Evolutionary conservation across 2,888 invertebrate genomes (phyloP).

Genomic region (Tipula lateralis): DNA sequence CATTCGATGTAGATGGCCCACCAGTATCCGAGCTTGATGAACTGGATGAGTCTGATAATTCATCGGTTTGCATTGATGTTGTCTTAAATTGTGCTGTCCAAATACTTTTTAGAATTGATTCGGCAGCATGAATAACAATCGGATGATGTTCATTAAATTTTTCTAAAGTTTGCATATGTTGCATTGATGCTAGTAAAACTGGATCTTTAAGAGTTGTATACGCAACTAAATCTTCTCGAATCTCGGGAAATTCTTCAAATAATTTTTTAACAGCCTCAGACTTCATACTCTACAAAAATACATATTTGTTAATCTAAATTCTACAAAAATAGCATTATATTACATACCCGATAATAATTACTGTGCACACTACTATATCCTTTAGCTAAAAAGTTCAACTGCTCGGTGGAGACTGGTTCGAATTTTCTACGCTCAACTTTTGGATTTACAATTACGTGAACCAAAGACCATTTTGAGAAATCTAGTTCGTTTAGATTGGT

Average conservation of each 20-base stretch:
- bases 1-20: constrained; percentile 41
- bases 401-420: constrained; percentile 40
- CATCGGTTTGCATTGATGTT: constrained; percentile 27
- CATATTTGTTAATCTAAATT: background rate
- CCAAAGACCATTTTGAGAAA: constrained; percentile 52
- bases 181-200: constrained; percentile 62
- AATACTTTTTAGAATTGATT: constrained; percentile 46
- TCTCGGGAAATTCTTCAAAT: constrained; percentile 61
- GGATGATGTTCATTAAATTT: constrained; percentile 64
- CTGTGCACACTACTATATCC: background rate
- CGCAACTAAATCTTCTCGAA: constrained; percentile 63
- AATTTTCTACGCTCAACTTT: constrained; percentile 42
- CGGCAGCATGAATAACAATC: constrained; percentile 60
- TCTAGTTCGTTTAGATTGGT: constrained; percentile 54
- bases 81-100: background rate
- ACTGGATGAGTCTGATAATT: constrained; percentile 42
- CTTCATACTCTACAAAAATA: constrained; percentile 39
- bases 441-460: constrained; percentile 51
- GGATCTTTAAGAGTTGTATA: constrained; percentile 68
- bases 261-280: constrained; percentile 53
- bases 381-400: constrained; percentile 42
- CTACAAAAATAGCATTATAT: background rate
- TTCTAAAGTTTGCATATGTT: constrained; percentile 59
- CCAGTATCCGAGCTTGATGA: constrained; percentile 47
- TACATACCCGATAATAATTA: constrained; percentile 29